Conservation (phyloP, 2,797 vertebrate genomes). For the Danio choprae region DNA sequence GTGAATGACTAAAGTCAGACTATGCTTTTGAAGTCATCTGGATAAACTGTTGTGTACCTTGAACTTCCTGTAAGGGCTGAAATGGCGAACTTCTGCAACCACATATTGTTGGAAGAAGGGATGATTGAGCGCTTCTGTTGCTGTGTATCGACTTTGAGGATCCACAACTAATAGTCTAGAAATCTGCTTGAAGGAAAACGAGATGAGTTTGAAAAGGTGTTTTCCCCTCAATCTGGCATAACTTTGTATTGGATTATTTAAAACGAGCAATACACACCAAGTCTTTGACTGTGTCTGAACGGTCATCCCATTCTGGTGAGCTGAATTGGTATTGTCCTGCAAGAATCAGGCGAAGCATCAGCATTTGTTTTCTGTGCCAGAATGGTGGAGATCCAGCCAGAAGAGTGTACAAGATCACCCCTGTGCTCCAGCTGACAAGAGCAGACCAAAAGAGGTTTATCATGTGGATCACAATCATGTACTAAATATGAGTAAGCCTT, state of each 20-base stretch:
- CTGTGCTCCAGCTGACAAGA: slow-evolving; percentile 89
- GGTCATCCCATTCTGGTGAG: slow-evolving; percentile 94
- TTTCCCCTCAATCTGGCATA: neutral
- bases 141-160: slow-evolving; percentile 83
- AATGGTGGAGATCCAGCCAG: slow-evolving; percentile 95
- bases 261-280: slow-evolving; percentile 77
- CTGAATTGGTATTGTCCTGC: slow-evolving; percentile 87
- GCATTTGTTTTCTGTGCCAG: slow-evolving; percentile 98
- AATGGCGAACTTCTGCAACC: slow-evolving; percentile 90
- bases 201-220: slow-evolving; percentile 6
- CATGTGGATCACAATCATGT: neutral
- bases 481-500: neutral
- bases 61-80: slow-evolving; percentile 91
- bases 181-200: slow-evolving; percentile 77
- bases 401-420: slow-evolving; percentile 96
- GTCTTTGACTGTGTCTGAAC: slow-evolving; percentile 95
- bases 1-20: neutral
- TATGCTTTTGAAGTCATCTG: neutral
- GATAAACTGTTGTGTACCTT: slow-evolving; percentile 81
- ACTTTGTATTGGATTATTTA: neutral
- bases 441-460: neutral
- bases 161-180: slow-evolving; percentile 90
- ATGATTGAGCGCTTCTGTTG: slow-evolving; percentile 85
- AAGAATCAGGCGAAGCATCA: slow-evolving; percentile 97
- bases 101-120: slow-evolving; percentile 96